Base-by-base conservation (phyloP, 2,888 invertebrate species). In the Corbicula japonica region DNA sequence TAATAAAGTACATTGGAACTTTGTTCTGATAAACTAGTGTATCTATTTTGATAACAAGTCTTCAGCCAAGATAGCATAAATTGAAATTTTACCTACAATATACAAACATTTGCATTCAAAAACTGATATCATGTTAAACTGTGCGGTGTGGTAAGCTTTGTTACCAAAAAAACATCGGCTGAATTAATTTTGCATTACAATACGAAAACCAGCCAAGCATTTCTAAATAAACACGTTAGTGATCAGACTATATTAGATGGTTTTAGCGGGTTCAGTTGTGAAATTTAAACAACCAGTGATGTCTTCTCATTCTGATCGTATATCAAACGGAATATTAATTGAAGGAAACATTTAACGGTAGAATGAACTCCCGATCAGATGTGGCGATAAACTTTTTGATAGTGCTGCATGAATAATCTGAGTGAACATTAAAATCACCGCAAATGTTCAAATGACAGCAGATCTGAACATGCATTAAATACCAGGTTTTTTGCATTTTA, bases 261-360 rank as follows among this genome's bases (percentile, higher is more conserved):
- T 65, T 52, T 23, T 54, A 8, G 23, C 3, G 32, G 18, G 34
- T 32, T 56, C 8, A 28, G 35, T 6, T 32, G 35, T 26, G n/a
- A 30, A 52, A 50, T 48, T 56, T 65, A 58, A 34, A 28, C 48
- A 73, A 23, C 38, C 54, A 10, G 4, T 23, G 34, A 1, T 66
- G 54, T 62, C 41, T 41, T 50, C n/a, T 28, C 62, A 44, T 62
- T 62, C 63, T 71, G 71, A 56, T 54, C 34, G n/a, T 74, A 66
- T 74, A 74, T 79, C 79, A 79, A 75, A 79, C 79, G 48, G 71
- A 73, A 79, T 79, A 79, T 79, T 79, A 75, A 79, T 79, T 74
- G 68, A 65, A 70, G 12, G 61, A 61, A 52, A 61, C 72, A 75
- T 79, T 74, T 79, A 70, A 75, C 75, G 70, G 63, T 58, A 52